Base-by-base conservation (phyloP, 2,888 invertebrate species). In the Synergus umbraculus region DNA sequence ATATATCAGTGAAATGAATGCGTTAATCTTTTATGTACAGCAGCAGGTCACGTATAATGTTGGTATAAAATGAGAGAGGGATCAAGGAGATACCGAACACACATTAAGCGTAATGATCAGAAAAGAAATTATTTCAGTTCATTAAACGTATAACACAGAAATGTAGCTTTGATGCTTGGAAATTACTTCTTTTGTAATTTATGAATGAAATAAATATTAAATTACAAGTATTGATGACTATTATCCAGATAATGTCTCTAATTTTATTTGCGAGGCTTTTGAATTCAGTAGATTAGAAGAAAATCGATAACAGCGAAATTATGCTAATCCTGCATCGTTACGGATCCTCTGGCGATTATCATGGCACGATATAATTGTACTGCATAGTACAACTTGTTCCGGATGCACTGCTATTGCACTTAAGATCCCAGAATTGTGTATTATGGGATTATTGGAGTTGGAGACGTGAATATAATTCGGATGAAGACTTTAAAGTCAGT, bases 281-380 rank as follows among this genome's bases (percentile, higher is more conserved):
- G 18, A 58, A 18, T 58, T 58, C 58, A 58, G 58, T 18, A 18
- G 9, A 58, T 58, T 58, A 58, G 63, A 29, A 13, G 63, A 63
- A 13, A 13, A 63, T 63, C 29, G 63, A 63, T 63, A 63, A 63
- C 29, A 63, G 12, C 12, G 18, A 58, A 41, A 73, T 58, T 73
- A 73, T 73, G 73, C 73, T 54, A 73, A 58, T 49, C 37, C 29
- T 58, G 73, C 18, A 37, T 54, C 73, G 73, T 73, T 73, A 73
- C 58, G 54, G 54, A 37, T 58, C 37, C 73, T 73, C n/a, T 41
- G 54, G 37, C 37, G 54, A 73, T 54, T 73, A 54, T n/a, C 49
- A 54, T 54, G 54, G 41, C 54, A 73, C 49, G 18, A 37, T 54
- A 73, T 54, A 73, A 73, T 73, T 73, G 73, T 41, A 54, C 54